Conservation (phyloP, 2,888 invertebrate species). For the Epinotia bilunana region DNA sequence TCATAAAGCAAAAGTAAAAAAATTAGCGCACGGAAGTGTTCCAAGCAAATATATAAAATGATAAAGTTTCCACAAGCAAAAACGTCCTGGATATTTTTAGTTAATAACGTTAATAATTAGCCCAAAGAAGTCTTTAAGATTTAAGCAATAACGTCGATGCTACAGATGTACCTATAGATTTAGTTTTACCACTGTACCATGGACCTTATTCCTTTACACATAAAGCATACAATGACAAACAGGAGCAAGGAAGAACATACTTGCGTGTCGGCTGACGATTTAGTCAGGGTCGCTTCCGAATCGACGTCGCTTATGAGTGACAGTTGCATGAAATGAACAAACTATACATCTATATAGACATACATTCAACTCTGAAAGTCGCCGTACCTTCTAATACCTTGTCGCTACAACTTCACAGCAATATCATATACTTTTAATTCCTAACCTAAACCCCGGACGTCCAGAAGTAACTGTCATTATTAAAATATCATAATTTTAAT, state of each 20-base stretch:
- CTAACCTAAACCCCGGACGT: not conserved
- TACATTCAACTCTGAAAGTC: slow-evolving; percentile 36
- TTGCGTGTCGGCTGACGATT: slow-evolving; percentile 81
- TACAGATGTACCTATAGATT: not conserved
- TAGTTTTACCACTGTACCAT: slow-evolving; percentile 4
- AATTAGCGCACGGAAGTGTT: not conserved
- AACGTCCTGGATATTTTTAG: not conserved
- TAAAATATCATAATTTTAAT: too few species aligned
- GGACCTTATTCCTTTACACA: slow-evolving; percentile 31
- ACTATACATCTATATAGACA: slow-evolving; percentile 79
- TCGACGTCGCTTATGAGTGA: slow-evolving; percentile 82
- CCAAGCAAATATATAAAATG: not conserved
- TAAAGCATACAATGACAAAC: slow-evolving; percentile 52
- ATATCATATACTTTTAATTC: not conserved
- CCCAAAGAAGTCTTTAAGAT: slow-evolving; percentile 21
- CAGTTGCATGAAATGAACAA: slow-evolving; percentile 85
- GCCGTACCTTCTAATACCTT: slow-evolving; percentile 9
- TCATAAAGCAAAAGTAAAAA: not conserved
- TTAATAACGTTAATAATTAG: not conserved
- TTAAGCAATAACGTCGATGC: slow-evolving; percentile 9
- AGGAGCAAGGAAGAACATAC: slow-evolving; percentile 70
- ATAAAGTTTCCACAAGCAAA: not conserved
- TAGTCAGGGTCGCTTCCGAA: slow-evolving; percentile 79
- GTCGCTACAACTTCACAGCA: not conserved
- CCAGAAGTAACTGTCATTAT: not conserved